Evolutionary conservation across 1,140 invertebrate genomes (phyloP).

Genomic region (Fopius arisanus): DNA sequence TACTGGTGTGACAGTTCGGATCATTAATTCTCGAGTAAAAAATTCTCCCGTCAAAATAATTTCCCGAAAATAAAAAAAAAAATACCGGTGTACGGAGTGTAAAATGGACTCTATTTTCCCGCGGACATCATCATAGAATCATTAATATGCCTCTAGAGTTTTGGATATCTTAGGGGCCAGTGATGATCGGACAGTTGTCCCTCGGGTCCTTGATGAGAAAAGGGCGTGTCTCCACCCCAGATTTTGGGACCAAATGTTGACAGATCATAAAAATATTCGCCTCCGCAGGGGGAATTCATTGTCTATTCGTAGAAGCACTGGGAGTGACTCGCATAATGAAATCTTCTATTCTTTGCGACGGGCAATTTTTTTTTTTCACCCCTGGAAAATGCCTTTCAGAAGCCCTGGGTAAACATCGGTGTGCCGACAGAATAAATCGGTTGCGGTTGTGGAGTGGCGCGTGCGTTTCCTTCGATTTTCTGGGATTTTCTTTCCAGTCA

Average conservation of each 20-base stretch:
- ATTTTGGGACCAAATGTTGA: not conserved
- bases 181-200: not conserved
- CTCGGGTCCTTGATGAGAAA: not conserved
- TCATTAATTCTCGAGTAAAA: no score
- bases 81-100: no score
- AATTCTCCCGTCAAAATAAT: no score
- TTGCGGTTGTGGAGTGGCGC: not conserved
- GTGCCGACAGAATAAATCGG: not conserved
- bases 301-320: not conserved
- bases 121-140: not conserved
- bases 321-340: conserved; percentile 13
- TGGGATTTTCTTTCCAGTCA: not conserved
- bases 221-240: not conserved
- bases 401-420: not conserved
- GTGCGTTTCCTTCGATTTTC: not conserved
- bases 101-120: not conserved
- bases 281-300: not conserved
- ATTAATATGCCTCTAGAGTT: conserved; percentile 17
- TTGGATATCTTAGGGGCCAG: no score
- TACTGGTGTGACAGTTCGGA: no score
- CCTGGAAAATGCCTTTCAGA: not conserved
- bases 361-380: not conserved
- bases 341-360: not conserved
- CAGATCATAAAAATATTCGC: not conserved
- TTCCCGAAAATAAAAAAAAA: no score